Evolutionary conservation across 2,888 invertebrate genomes (phyloP).

Genomic region (Tachina grossa): DNA sequence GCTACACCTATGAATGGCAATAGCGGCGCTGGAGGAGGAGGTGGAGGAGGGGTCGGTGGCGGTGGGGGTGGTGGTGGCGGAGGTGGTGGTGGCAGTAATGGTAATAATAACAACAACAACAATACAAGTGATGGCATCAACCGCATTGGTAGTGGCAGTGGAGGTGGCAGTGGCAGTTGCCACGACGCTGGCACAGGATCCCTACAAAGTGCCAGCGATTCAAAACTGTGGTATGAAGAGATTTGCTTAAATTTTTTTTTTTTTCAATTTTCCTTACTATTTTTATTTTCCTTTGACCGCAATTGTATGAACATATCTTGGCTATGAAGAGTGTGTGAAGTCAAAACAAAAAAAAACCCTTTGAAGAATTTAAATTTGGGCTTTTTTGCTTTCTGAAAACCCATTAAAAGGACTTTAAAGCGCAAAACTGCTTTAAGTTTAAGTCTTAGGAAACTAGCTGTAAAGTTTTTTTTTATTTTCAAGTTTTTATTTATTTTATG

Average conservation of each 20-base stretch:
- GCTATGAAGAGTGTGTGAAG: slow-evolving; percentile 22
- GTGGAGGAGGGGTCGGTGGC: slow-evolving; percentile 63
- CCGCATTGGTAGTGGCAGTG: slow-evolving; percentile 81
- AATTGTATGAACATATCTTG: slow-evolving; percentile 37
- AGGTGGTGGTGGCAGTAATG: slow-evolving; percentile 72
- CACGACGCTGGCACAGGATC: slow-evolving; percentile 82
- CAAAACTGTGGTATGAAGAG: slow-evolving; percentile 82
- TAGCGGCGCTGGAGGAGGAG: slow-evolving; percentile 74
- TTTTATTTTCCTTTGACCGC: slow-evolving; percentile 24
- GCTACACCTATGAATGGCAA: slow-evolving; percentile 82
- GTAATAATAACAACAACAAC: slow-evolving; percentile 82
- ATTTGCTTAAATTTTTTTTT: slow-evolving; percentile 67
- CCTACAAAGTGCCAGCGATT: slow-evolving; percentile 81
- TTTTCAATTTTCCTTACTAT: not conserved
- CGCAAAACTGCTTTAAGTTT: not conserved
- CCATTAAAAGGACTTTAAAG: not conserved
- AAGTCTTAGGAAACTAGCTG: too few relatives aligned
- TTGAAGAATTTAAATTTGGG: slow-evolving; percentile 4
- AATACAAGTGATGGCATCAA: slow-evolving; percentile 78
- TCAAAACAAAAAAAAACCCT: not conserved
- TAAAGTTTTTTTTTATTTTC: too few relatives aligned
- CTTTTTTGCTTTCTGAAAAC: not conserved
- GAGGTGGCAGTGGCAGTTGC: slow-evolving; percentile 81
- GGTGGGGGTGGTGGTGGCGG: slow-evolving; percentile 75
- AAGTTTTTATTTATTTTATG: too few relatives aligned